These are phyloP conservation scores for Pyrgilauda ruficollis DNA, from an alignment of 2,113 vertebrate genomes.

Conservation along the genomic window DNA sequence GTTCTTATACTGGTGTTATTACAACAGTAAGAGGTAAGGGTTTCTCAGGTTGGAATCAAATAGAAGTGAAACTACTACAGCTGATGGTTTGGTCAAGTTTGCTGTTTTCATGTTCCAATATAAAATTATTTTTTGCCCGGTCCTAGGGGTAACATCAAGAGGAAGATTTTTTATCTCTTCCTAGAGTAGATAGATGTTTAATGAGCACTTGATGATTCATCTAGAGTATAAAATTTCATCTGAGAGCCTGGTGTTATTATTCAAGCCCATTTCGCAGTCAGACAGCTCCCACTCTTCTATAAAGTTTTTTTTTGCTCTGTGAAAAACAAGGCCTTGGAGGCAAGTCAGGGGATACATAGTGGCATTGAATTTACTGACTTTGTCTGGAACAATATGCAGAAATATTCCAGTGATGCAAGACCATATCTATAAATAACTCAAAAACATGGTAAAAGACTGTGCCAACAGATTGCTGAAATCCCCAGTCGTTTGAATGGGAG, in stretches of 20 bases:
- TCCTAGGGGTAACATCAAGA: constrained; percentile 21
- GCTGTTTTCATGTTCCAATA: neutral
- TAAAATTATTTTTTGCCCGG: neutral
- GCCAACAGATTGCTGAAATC: constrained; percentile 46
- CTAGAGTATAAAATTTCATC: neutral
- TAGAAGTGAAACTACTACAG: neutral
- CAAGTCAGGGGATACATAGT: constrained; percentile 2
- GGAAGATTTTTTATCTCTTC: neutral
- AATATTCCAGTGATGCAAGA: constrained; percentile 44
- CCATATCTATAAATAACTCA: constrained; percentile 18
- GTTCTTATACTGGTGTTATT: neutral
- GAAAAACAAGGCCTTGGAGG: constrained; percentile 51
- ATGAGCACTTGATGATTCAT: neutral
- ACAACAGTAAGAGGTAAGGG: neutral
- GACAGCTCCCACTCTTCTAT: constrained; percentile 33
- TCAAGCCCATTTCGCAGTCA: neutral
- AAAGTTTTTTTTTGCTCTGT: constrained; percentile 19
- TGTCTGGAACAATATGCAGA: constrained; percentile 43
- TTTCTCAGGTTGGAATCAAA: neutral
- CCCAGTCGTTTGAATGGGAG: constrained; percentile 21
- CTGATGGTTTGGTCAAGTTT: neutral
- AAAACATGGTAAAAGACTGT: neutral
- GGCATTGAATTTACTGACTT: constrained; percentile 37
- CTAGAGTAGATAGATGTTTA: constrained; percentile 2
- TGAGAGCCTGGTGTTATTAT: constrained; percentile 16